A percentile compares a stretch with the other conserved stretches of the same genome.
Evolutionary conservation across 2,113 vertebrate genomes (phyloP).

Genomic region (Ondatra zibethicus): DNA sequence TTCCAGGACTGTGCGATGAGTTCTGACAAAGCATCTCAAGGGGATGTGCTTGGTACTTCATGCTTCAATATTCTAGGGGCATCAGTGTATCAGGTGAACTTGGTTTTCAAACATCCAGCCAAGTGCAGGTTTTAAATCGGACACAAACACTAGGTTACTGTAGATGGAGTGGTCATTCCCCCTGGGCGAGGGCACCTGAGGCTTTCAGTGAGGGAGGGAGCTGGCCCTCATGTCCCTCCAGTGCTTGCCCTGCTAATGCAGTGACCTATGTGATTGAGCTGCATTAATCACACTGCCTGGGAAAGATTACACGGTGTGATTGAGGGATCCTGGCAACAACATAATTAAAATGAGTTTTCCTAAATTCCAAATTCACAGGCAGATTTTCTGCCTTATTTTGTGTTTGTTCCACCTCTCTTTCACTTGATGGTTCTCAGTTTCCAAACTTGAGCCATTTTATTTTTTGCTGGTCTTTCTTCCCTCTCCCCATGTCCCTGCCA

Average conservation of each 20-base stretch:
- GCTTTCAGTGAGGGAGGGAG: too few species aligned
- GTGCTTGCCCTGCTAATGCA: background rate
- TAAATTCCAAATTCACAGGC: background rate
- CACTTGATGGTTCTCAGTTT: background rate
- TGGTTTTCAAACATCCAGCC: background rate
- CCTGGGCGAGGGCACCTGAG: background rate
- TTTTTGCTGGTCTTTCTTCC: background rate
- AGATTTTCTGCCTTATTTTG: background rate
- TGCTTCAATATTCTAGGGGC: background rate
- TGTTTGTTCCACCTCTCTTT: background rate
- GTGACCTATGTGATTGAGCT: background rate
- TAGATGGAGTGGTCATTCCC: background rate
- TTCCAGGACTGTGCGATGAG: background rate
- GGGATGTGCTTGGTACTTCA: rapidly evolving
- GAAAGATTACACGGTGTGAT: background rate
- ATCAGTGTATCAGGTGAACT: background rate
- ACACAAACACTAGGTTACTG: background rate
- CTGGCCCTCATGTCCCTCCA: background rate
- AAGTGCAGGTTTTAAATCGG: background rate
- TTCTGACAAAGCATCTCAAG: too few species aligned
- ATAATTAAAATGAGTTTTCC: background rate
- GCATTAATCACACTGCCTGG: rapidly evolving
- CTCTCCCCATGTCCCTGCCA: too few species aligned
- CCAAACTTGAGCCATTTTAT: background rate
- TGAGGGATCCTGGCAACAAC: too few species aligned